Evolutionary conservation across 2,888 invertebrate species (phyloP).

Genomic region (Lysandra coridon): DNA sequence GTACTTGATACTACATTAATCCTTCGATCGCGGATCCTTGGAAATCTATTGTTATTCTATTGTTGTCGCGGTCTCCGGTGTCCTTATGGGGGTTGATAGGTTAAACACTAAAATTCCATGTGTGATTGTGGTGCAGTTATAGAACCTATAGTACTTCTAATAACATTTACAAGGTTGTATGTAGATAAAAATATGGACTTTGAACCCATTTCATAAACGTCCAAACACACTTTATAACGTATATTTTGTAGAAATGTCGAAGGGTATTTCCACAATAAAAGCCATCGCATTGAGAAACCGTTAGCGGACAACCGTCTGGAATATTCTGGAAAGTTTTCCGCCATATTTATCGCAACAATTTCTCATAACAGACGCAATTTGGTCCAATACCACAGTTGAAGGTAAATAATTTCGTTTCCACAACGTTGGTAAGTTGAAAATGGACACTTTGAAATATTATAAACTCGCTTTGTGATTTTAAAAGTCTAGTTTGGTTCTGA

Average conservation of each 20-base stretch:
- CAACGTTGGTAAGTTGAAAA: slow-evolving; percentile 10
- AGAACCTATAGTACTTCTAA: too few species aligned
- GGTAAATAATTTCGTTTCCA: slow-evolving; percentile 20
- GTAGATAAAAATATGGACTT: neutral
- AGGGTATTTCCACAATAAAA: neutral
- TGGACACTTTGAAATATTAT: slow-evolving; percentile 15
- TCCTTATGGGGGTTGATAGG: too few species aligned
- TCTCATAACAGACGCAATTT: slow-evolving; percentile 26
- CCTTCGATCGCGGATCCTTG: too few species aligned
- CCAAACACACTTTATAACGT: neutral
- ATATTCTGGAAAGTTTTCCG: slow-evolving; percentile 25
- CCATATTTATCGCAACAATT: slow-evolving; percentile 24
- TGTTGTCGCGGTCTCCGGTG: too few species aligned
- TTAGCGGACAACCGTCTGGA: slow-evolving; percentile 10
- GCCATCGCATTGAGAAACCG: slow-evolving; percentile 14
- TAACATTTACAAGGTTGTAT: neutral
- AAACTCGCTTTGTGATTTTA: slow-evolving; percentile 12
- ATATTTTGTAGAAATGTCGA: slow-evolving; percentile 15
- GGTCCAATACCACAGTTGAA: slow-evolving; percentile 13
- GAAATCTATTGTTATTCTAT: too few species aligned
- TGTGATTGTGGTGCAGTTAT: too few species aligned
- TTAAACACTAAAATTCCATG: too few species aligned
- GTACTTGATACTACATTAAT: too few species aligned
- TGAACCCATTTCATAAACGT: neutral
- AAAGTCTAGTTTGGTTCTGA: neutral